phyloP scores from a whole-genome alignment of 2,113 vertebrate species.

The Microcebus griseorufus region DNA sequence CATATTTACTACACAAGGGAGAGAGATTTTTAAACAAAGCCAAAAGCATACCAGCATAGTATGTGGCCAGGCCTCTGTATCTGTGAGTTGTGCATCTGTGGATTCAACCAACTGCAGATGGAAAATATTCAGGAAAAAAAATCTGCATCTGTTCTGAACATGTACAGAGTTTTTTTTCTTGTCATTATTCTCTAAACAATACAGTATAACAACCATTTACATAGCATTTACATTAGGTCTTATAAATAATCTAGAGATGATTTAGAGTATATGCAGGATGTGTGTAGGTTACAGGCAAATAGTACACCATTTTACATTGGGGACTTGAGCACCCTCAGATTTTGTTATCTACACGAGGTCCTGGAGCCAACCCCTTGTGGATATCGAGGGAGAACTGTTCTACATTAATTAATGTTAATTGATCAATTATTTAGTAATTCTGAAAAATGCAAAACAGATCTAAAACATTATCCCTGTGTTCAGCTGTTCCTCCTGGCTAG shows the following conservation, averaged over 20 bases:
- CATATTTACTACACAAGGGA: neutral
- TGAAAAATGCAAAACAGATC: neutral
- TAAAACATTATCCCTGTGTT: neutral
- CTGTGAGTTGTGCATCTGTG: neutral
- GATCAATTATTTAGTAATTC: neutral
- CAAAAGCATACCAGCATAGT: neutral
- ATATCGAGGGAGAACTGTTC: neutral
- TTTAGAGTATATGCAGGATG: neutral
- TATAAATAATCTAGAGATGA: neutral
- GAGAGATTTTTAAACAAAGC: slow-evolving; percentile 5
- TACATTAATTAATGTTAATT: neutral
- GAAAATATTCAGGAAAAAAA: neutral
- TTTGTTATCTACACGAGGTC: neutral
- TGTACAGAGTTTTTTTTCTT: neutral
- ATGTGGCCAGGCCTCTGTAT: neutral
- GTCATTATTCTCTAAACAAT: neutral
- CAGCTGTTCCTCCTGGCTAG: neutral
- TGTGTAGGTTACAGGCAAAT: neutral
- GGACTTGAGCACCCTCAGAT: neutral
- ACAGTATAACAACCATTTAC: neutral
- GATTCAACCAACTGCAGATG: neutral
- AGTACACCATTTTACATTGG: neutral
- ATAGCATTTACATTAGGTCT: neutral
- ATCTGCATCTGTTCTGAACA: neutral
- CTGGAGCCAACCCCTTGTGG: neutral